Percentiles rank a stretch among this genome's conserved stretches.
Evolutionary conservation across 2,797 vertebrate genomes (phyloP).

Genomic region (Botia kubotai): DNA sequence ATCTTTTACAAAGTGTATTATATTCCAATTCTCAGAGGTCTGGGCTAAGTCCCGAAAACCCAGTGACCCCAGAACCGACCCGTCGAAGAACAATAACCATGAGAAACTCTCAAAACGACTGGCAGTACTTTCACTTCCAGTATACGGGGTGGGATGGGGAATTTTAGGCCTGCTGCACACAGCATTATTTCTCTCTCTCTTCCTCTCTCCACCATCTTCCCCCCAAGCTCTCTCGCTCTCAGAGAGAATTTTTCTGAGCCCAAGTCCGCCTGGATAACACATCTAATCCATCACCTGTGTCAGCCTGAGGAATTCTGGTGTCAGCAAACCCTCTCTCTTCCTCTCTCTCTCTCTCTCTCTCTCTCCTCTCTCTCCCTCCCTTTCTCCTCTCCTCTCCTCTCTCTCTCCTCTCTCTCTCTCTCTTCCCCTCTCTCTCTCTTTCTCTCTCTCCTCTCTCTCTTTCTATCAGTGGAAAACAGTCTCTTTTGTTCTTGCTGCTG

Average conservation of each 20-base stretch:
- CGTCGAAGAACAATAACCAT: neutral
- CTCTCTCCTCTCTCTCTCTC: constrained; percentile 8
- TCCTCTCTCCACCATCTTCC: constrained; percentile 30
- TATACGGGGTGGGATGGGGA: constrained; percentile 55
- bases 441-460: constrained; percentile 27
- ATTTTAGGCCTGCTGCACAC: constrained; percentile 54
- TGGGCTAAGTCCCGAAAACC: neutral
- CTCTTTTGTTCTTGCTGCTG: constrained; percentile 71
- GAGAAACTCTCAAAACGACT: neutral
- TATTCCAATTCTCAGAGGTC: neutral
- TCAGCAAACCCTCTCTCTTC: constrained; percentile 66
- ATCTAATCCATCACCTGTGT: constrained; percentile 83
- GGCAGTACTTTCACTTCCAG: neutral
- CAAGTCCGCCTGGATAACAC: constrained; percentile 77
- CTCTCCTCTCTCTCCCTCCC: constrained; percentile 8
- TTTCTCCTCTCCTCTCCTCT: neutral
- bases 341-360: constrained; percentile 36
- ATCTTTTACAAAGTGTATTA: neutral
- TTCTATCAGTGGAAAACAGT: constrained; percentile 63
- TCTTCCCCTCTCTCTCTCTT: constrained; percentile 44
- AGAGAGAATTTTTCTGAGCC: constrained; percentile 66
- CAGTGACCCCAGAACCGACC: neutral
- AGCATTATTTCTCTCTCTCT: constrained; percentile 18
- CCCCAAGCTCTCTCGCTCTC: constrained; percentile 49
- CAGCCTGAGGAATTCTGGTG: constrained; percentile 78